These are phyloP conservation scores for Agrenia bidenticulata DNA, from an alignment of 2,888 invertebrate genomes.

Conservation along the genomic window DNA sequence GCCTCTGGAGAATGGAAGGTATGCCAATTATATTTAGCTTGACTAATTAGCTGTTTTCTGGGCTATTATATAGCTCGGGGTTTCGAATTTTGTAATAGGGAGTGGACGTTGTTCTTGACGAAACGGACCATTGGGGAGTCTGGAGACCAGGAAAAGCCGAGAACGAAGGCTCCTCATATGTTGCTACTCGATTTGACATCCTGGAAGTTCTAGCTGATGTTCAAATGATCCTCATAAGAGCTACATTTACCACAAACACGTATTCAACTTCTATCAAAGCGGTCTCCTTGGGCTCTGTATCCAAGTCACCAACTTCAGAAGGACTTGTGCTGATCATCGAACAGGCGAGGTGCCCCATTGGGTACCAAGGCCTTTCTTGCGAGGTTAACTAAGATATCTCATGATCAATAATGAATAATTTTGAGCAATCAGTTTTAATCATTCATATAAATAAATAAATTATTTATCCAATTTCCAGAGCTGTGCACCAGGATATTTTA, in stretches of 20 bases:
- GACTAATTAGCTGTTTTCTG: neutral
- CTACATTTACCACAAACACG: conserved; percentile 35
- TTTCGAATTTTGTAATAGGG: conserved; percentile 15
- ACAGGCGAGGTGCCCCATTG: conserved; percentile 33
- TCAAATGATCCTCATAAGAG: conserved; percentile 39
- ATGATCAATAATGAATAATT: neutral
- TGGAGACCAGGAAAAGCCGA: conserved; percentile 24
- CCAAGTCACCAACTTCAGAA: neutral
- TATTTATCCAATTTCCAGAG: too few relatives aligned
- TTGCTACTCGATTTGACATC: conserved; percentile 39
- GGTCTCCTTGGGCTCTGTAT: conserved; percentile 34
- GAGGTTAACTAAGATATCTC: conserved; percentile 15
- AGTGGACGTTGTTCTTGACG: conserved; percentile 33
- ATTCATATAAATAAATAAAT: too few relatives aligned
- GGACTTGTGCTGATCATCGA: conserved; percentile 26
- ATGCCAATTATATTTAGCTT: neutral
- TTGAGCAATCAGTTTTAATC: too few relatives aligned
- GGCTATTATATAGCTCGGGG: neutral
- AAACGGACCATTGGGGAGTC: conserved; percentile 35
- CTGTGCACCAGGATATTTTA: conserved; percentile 44
- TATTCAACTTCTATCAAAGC: conserved; percentile 26
- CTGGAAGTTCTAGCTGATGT: conserved; percentile 44
- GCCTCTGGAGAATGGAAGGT: conserved; percentile 19
- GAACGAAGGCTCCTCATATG: too few relatives aligned
- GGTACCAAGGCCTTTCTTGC: conserved; percentile 35